Percentiles rank a stretch among this genome's conserved stretches.
These are phyloP conservation scores for Amblyteles armatorius DNA, from an alignment of 2,888 invertebrate genomes.

Conservation along the genomic window DNA sequence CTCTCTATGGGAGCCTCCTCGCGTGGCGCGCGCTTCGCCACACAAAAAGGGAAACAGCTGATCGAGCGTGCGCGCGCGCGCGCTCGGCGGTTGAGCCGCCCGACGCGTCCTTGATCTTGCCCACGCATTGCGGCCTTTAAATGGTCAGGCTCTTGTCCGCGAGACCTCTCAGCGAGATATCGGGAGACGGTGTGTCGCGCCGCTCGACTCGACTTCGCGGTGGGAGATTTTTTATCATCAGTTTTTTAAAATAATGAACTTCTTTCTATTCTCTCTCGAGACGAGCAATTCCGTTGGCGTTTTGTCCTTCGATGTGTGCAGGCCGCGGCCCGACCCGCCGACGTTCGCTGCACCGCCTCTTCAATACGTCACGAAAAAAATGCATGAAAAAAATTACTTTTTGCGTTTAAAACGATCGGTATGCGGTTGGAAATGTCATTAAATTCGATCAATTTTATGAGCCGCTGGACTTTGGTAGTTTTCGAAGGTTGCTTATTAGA, in stretches of 20 bases:
- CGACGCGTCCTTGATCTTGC: constrained; percentile 77
- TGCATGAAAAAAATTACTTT: not conserved
- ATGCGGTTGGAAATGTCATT: not conserved
- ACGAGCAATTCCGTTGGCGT: constrained; percentile 57
- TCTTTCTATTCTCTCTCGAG: constrained; percentile 33
- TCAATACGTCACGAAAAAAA: too few species aligned
- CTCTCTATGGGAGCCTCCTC: not conserved
- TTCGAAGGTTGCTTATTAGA: not conserved
- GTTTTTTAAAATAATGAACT: constrained; percentile 23
- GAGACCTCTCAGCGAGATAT: constrained; percentile 23
- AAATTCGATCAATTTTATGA: not conserved
- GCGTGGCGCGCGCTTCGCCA: constrained; percentile 12
- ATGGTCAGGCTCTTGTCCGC: constrained; percentile 69
- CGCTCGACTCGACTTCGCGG: constrained; percentile 41
- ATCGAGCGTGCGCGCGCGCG: constrained; percentile 36
- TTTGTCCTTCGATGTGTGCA: constrained; percentile 61
- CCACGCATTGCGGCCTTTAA: constrained; percentile 74
- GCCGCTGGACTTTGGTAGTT: not conserved
- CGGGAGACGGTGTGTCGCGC: constrained; percentile 47
- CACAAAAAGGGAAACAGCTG: constrained; percentile 71
- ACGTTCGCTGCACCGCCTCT: constrained; percentile 28
- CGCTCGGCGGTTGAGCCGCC: constrained; percentile 66
- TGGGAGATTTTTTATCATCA: constrained; percentile 28
- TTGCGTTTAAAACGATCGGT: not conserved
- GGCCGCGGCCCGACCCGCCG: constrained; percentile 29